A percentile compares a stretch with the other conserved stretches of the same genome.
These are phyloP conservation scores for Danio rerio DNA, from an alignment of 2,113 vertebrate species.

Conservation along the genomic window DNA sequence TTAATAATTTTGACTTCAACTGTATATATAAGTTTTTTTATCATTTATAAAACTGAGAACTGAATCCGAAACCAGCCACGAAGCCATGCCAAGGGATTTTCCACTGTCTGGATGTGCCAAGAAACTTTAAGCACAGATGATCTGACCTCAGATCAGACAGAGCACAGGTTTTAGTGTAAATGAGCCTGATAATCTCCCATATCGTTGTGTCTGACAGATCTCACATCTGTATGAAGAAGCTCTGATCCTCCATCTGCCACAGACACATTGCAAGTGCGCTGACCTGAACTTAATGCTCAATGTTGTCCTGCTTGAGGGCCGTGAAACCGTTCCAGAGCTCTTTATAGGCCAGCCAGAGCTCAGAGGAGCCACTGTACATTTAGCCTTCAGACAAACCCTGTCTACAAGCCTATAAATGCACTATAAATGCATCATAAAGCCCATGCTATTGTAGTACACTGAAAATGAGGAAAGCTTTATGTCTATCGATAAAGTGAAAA, in stretches of 20 bases:
- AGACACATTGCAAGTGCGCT: slow-evolving; percentile 60
- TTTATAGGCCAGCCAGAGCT: slow-evolving; percentile 44
- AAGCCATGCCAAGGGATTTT: slow-evolving; percentile 25
- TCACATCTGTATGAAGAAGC: slow-evolving; percentile 44
- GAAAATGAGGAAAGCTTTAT: not conserved
- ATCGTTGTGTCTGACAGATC: slow-evolving; percentile 18
- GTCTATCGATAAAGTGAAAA: not conserved
- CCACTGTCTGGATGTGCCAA: slow-evolving; percentile 23
- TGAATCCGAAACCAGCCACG: not conserved
- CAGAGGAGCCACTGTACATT: slow-evolving; percentile 58
- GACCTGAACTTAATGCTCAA: slow-evolving; percentile 65
- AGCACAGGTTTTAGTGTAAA: slow-evolving; percentile 18
- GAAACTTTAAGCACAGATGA: not conserved
- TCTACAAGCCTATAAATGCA: slow-evolving; percentile 41
- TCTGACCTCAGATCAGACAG: slow-evolving; percentile 22
- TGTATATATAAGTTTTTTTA: too few relatives aligned
- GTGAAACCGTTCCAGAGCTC: slow-evolving; percentile 55
- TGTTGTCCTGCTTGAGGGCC: slow-evolving; percentile 52
- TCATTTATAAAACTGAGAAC: not conserved
- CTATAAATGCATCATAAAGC: slow-evolving; percentile 33
- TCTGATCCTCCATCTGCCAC: slow-evolving; percentile 48
- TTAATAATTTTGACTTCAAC: too few relatives aligned
- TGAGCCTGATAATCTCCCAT: slow-evolving; percentile 30
- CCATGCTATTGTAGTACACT: not conserved
- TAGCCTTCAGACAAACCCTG: slow-evolving; percentile 51